phyloP scores from a whole-genome alignment of 30 jellyfish, hydroid and myxozoan species.

The Nemopilema nomurai region DNA sequence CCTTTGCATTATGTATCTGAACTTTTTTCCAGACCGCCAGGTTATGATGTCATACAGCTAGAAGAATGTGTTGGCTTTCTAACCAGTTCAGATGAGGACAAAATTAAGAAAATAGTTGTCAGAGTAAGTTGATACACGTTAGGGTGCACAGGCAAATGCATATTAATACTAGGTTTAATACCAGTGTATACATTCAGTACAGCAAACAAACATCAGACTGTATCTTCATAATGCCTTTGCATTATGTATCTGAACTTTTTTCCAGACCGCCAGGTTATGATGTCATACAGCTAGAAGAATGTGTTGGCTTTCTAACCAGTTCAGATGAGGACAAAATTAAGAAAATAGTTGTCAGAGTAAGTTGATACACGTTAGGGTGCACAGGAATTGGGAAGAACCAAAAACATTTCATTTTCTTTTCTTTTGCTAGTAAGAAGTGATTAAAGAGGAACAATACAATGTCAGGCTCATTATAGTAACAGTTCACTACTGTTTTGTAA shows the following conservation, averaged over 20 bases:
- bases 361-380: too few relatives aligned
- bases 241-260: background rate
- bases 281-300: conserved; percentile 62
- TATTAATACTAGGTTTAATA: too few relatives aligned
- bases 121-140: conserved; percentile 5
- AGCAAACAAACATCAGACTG: too few relatives aligned
- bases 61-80: conserved; percentile 64
- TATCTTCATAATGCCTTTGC: too few relatives aligned
- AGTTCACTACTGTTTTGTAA: too few relatives aligned
- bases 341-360: conserved; percentile 49
- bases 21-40: conserved; percentile 19
- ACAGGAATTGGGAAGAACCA: too few relatives aligned
- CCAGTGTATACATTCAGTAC: too few relatives aligned
- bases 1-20: background rate
- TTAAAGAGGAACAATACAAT: too few relatives aligned
- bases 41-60: conserved; percentile 57
- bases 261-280: conserved; percentile 58
- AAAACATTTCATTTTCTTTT: too few relatives aligned
- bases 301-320: conserved; percentile 35
- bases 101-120: conserved; percentile 61
- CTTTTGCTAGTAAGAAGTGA: too few relatives aligned
- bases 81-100: conserved; percentile 14
- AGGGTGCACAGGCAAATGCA: too few relatives aligned
- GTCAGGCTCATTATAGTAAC: too few relatives aligned
- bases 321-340: conserved; percentile 38